Evolutionary conservation across 2,888 invertebrate species (phyloP).

Genomic region (Deilephila elpenor): DNA sequence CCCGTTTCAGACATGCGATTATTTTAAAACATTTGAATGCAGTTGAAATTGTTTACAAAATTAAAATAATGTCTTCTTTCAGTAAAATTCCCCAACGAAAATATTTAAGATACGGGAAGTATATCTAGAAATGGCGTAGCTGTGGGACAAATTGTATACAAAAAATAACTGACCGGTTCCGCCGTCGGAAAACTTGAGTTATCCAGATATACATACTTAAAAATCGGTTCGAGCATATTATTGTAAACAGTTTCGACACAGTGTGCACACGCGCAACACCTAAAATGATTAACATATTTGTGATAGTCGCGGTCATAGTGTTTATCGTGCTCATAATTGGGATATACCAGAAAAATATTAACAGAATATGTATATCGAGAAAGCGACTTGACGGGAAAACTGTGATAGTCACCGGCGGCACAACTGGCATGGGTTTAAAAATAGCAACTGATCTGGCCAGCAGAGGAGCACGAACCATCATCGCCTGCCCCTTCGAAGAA

Average conservation of each 20-base stretch:
- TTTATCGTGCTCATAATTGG: constrained; percentile 36
- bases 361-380: constrained; percentile 44
- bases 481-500: constrained; percentile 72
- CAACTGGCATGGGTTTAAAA: constrained; percentile 73
- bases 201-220: neutral
- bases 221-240: neutral
- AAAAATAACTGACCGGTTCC: too few species aligned
- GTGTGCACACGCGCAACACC: neutral
- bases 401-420: constrained; percentile 71
- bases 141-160: too few species aligned
- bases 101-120: too few species aligned
- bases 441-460: constrained; percentile 72
- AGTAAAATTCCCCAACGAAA: too few species aligned
- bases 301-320: constrained; percentile 34
- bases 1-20: neutral
- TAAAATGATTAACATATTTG: constrained; percentile 30
- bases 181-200: neutral
- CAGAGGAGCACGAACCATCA: constrained; percentile 72
- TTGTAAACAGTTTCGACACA: neutral
- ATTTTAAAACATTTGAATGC: neutral
- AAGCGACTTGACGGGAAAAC: constrained; percentile 46
- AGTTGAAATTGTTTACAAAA: too few species aligned
- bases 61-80: too few species aligned
- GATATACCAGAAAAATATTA: constrained; percentile 49
- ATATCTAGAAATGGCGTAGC: too few species aligned